Percentiles rank a stretch among this genome's conserved stretches.
phyloP scores from a whole-genome alignment of 2,888 invertebrate genomes.

The Penaeus monodon region DNA sequence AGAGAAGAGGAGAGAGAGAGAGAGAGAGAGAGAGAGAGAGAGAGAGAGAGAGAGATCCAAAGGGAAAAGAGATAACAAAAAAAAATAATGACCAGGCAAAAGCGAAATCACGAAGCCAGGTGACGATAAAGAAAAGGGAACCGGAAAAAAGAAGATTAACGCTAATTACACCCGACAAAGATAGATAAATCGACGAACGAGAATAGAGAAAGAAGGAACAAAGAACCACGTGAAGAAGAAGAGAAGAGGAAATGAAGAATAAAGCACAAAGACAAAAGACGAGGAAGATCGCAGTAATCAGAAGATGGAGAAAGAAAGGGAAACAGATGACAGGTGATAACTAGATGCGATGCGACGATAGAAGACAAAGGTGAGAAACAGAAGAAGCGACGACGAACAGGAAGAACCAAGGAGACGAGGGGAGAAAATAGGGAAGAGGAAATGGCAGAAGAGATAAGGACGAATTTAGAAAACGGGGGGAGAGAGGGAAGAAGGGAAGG shows the following conservation, averaged over 20 bases:
- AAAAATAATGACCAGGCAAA: too few species aligned
- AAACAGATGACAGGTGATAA: background rate
- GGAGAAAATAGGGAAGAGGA: background rate
- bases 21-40: background rate
- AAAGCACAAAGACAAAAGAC: too few species aligned
- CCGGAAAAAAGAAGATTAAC: too few species aligned
- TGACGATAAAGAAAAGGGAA: too few species aligned
- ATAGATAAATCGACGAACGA: too few species aligned
- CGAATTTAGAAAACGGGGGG: background rate
- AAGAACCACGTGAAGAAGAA: too few species aligned
- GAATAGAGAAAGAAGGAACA: too few species aligned
- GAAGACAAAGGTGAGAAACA: background rate
- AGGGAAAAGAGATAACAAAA: too few species aligned
- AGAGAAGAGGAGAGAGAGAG: background rate
- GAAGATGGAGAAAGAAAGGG: background rate
- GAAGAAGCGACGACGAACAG: background rate
- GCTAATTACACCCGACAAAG: too few species aligned
- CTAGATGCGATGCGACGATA: background rate
- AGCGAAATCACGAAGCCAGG: too few species aligned
- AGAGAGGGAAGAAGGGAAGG: background rate
- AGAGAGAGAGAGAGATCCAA: background rate
- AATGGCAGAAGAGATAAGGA: background rate
- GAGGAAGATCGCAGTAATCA: too few species aligned
- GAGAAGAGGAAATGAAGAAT: too few species aligned
- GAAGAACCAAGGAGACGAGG: background rate